Evolutionary conservation across 1,140 invertebrate species (phyloP).

Genomic region (Eriocheir sinensis): DNA sequence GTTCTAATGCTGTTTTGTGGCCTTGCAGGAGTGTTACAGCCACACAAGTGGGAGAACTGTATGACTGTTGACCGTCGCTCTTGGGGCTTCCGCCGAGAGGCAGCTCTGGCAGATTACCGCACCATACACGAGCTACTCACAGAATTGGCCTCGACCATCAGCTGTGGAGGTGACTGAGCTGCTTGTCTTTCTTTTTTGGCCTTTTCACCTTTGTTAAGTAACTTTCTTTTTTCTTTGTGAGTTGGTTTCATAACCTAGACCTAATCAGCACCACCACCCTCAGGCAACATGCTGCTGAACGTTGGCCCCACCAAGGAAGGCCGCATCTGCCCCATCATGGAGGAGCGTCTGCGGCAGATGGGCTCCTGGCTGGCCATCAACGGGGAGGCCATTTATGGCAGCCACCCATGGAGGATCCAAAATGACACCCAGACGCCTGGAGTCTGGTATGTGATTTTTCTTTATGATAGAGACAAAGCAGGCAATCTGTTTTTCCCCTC

Average conservation of each 20-base stretch:
- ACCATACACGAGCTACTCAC: conserved; percentile 85
- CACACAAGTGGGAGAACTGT: conserved; percentile 95
- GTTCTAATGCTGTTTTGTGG: no score
- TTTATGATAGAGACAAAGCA: neutral
- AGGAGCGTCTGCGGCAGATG: conserved; percentile 86
- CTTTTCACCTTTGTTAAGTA: no score
- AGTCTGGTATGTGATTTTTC: conserved; percentile 35
- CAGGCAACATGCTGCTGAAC: conserved; percentile 91
- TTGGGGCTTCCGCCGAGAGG: conserved; percentile 93
- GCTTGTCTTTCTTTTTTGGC: no score
- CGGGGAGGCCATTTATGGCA: conserved; percentile 94
- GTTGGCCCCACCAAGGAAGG: conserved; percentile 95
- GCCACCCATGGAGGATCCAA: conserved; percentile 89
- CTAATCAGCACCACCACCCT: neutral
- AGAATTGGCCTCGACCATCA: conserved; percentile 91
- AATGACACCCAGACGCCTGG: conserved; percentile 42
- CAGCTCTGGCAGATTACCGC: conserved; percentile 87
- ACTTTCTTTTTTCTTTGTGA: no score
- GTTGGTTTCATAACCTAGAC: no score
- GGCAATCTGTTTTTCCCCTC: no score
- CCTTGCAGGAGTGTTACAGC: conserved; percentile 86
- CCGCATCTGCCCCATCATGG: conserved; percentile 93
- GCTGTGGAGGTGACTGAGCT: conserved; percentile 94
- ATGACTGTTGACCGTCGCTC: conserved; percentile 95
- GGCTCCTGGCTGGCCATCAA: conserved; percentile 91